Conservation (phyloP, 1,140 invertebrate genomes). For the Penaeus indicus region DNA sequence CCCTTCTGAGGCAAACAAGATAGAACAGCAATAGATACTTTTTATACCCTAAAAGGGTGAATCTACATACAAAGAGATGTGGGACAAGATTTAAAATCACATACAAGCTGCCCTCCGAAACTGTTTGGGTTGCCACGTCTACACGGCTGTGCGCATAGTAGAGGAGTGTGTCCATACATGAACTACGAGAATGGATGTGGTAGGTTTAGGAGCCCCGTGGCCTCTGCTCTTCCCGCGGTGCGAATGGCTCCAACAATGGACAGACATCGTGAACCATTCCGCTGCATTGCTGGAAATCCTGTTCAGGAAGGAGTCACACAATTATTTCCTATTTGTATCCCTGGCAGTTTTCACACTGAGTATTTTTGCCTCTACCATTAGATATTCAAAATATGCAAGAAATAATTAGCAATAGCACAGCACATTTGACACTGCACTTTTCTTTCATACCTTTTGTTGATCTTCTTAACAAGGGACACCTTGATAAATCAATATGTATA, state of each 20-base stretch:
- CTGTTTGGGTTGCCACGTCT: not conserved
- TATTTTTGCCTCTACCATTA: too few relatives aligned
- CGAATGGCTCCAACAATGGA: conserved; percentile 86
- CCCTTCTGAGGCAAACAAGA: too few relatives aligned
- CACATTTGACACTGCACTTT: too few relatives aligned
- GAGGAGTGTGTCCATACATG: conserved; percentile 57
- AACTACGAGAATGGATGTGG: conserved; percentile 59
- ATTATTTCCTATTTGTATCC: not conserved
- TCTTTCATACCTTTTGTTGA: too few relatives aligned
- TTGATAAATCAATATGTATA: too few relatives aligned
- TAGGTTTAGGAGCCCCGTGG: conserved; percentile 52
- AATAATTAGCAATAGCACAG: too few relatives aligned
- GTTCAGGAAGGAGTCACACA: not conserved
- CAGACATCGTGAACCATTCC: conserved; percentile 92
- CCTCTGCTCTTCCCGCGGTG: conserved; percentile 60
- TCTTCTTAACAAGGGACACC: too few relatives aligned
- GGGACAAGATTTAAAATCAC: not conserved
- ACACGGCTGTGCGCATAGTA: conserved; percentile 27
- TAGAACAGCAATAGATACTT: too few relatives aligned
- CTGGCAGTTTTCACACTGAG: not conserved
- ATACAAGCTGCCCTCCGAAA: not conserved
- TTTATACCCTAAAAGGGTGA: too few relatives aligned
- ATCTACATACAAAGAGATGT: too few relatives aligned
- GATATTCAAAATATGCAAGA: too few relatives aligned
- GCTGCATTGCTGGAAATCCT: conserved; percentile 92